Evolutionary conservation across 2,888 invertebrate genomes (phyloP), one percentile per base, ranked within the genome.

Genomic region (Coelopa pilipes): DNA sequence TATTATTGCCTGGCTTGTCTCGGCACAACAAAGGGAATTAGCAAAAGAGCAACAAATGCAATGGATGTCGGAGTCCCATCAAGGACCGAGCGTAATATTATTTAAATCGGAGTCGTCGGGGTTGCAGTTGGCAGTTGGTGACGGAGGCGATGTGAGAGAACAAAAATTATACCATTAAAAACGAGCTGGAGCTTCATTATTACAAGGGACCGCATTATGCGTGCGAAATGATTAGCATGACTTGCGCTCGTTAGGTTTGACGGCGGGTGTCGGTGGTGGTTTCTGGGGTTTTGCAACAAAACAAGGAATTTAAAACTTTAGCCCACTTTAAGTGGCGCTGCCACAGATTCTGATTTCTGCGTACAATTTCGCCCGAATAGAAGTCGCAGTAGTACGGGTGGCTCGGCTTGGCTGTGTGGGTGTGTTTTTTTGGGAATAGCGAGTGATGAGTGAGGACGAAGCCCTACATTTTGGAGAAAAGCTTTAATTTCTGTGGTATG

Each of bases 211-310:
- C 15, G 53, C 53, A n/a, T 59, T 12, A 11, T 59, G 59, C 17
- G 59, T 59, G 17, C 59, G 59, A 59, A 59, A 15, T 59, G 15
- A 59, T 59, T 59, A 59, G 59, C 59, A 59, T 59, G 59, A 59
- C 34, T 34, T 34, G 34, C 34, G 34, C 34, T 7, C 34, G 34
- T 2, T 34, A 34, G 34, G n/a, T n/a, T n/a, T n/a, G n/a, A n/a
- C 57, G n/a, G 57, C 50, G 13, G 53, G 13, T 17, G 53, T 53
- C 53, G 53, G 15, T 34, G 34, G 34, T 34, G 34, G 34, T 34
- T 34, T 34, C 34, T 34, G 4, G 7, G 34, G 2, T 34, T 34
- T 34, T 4, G 7, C 34, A 34, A 34, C 34, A 4, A 34, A 59
- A 17, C 12, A 59, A 59, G 57, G 19, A 59, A 59, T 59, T 59